Evolutionary conservation across 1,140 invertebrate species (phyloP).

Genomic region (Sipha flava): DNA sequence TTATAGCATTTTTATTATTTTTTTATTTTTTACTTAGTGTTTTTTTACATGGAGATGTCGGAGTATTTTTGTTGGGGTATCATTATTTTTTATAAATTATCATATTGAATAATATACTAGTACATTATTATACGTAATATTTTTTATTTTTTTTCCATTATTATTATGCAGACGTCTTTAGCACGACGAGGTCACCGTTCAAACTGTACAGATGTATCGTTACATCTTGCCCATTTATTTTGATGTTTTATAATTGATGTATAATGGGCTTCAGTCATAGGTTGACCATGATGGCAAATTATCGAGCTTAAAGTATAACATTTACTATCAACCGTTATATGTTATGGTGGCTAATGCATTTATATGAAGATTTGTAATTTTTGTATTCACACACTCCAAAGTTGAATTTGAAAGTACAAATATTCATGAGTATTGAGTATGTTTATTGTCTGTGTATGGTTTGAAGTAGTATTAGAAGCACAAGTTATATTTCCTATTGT

Average conservation of each 20-base stretch:
- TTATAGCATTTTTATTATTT: too few species aligned
- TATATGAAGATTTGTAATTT: neutral
- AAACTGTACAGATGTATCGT: neutral
- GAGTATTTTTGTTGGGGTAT: too few species aligned
- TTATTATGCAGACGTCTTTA: too few species aligned
- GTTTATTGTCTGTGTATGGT: neutral
- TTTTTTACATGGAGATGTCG: too few species aligned
- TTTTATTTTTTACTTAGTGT: too few species aligned
- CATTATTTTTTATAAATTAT: too few species aligned
- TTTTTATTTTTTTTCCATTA: too few species aligned
- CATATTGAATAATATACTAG: too few species aligned
- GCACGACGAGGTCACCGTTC: neutral
- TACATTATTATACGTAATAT: too few species aligned
- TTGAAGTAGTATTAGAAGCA: neutral
- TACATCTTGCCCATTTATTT: neutral
- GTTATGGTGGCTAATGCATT: neutral
- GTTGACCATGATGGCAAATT: neutral
- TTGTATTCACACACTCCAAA: neutral
- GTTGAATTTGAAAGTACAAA: neutral
- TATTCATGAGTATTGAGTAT: neutral
- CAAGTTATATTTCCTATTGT: neutral
- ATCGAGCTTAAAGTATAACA: neutral
- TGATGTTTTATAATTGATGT: neutral
- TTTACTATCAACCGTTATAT: neutral
- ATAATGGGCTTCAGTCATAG: neutral